Evolutionary conservation across 1,140 invertebrate genomes (phyloP).

Genomic region (Dryas iulia): DNA sequence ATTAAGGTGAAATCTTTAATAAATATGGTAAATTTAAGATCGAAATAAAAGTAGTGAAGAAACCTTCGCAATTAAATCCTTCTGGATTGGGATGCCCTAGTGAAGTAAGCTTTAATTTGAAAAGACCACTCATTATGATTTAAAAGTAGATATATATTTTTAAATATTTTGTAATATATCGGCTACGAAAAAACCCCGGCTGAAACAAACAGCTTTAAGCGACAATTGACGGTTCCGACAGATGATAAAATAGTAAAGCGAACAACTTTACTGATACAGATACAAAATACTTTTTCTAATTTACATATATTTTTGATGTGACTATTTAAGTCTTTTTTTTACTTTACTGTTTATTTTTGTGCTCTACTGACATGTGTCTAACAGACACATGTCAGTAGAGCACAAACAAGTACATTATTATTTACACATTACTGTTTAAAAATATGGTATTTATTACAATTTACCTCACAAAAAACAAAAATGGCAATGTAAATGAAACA

Average conservation of each 20-base stretch:
- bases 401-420: too few species aligned
- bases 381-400: too few species aligned
- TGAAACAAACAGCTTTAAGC: neutral
- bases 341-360: too few species aligned
- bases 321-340: too few species aligned
- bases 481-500: neutral
- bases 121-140: slow-evolving; percentile 79
- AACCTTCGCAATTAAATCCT: slow-evolving; percentile 84
- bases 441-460: too few species aligned
- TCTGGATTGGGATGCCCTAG: slow-evolving; percentile 88
- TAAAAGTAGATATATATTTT: neutral
- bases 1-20: neutral
- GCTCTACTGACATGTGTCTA: too few species aligned
- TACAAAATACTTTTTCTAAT: too few species aligned
- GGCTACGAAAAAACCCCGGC: neutral
- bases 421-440: neutral
- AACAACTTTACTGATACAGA: too few species aligned
- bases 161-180: neutral
- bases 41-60: slow-evolving; percentile 6
- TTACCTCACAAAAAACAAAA: too few species aligned
- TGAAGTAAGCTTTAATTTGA: slow-evolving; percentile 87
- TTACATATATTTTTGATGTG: too few species aligned
- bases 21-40: neutral
- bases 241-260: too few species aligned
- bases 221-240: too few species aligned